Percentiles rank a stretch among this genome's conserved stretches.
These are phyloP conservation scores for Gobio occitaniae DNA, from an alignment of 2,797 vertebrate species.

Conservation along the genomic window DNA sequence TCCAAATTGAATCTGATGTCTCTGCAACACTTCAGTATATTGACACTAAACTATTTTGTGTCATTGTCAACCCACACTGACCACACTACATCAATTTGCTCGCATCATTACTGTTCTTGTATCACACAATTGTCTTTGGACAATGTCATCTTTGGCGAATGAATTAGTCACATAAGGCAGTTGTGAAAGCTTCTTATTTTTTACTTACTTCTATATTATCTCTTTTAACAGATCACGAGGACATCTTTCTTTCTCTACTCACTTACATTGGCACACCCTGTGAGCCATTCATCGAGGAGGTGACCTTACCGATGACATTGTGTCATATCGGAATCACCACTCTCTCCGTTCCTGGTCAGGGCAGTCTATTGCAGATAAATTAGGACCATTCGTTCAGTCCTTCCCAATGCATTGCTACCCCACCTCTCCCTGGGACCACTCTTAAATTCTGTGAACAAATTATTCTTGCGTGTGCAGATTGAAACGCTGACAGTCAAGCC, in stretches of 20 bases:
- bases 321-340: conserved; percentile 11
- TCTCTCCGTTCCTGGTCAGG: conserved; percentile 1
- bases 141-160: neutral
- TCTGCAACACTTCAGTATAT: neutral
- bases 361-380: conserved; percentile 21
- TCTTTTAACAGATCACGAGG: neutral
- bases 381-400: conserved; percentile 5
- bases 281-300: neutral
- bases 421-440: conserved; percentile 33
- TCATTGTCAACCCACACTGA: neutral
- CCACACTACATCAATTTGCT: neutral
- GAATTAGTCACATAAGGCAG: neutral
- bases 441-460: conserved; percentile 51
- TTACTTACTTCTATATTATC: neutral
- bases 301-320: neutral
- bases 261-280: neutral
- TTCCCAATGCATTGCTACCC: neutral
- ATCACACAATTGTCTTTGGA: neutral
- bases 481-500: conserved; percentile 45
- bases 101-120: neutral
- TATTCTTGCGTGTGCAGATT: conserved; percentile 45
- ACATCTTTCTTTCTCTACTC: neutral
- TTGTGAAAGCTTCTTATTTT: neutral
- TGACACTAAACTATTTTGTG: neutral
- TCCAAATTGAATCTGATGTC: too few relatives aligned